Evolutionary conservation across 2,888 invertebrate genomes (phyloP), one percentile per base, ranked within the genome.

Genomic region (Iselma pallidipennis): DNA sequence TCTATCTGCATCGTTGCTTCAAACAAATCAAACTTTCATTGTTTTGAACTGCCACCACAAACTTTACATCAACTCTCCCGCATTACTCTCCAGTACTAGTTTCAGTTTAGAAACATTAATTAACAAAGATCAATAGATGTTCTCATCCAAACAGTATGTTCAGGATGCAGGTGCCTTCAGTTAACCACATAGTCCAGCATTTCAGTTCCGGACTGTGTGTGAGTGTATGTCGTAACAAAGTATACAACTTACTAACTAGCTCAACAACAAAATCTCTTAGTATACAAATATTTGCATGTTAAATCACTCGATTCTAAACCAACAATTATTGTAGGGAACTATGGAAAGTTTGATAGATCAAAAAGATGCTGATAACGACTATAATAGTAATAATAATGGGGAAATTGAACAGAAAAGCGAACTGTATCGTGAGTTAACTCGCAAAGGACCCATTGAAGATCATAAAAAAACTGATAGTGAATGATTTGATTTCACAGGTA

Each of bases 151-250:
- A 63, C 55, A 57, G 55, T 57, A 25, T 59, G 55, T 50, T 62
- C 61, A 54, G 59, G 63, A 63, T 60, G 57, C 63, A 63, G 63
- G 63, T 63, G 63, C 50, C 59, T 63, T 60, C 54, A 63, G 49
- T 54, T 57, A 54, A 49, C 60, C 63, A 26, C 57, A 53, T 29
- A 55, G 63, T 59, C 57, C 62, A 37, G 52, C 49, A 49, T 23
- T 54, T 42, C 63, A 59, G 29, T 63, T 63, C 63, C 63, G 63
- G 52, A 52, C 51, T 29, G 12, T 42, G 57, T 59, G 58, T 59
- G 52, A 52, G 48, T 29, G 12, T 42, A 58, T 59, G 58, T 59
- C 58, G 45, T 21, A 49, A 63, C 63, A 63, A 59, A 59, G 59
- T 56, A 26, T 55, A 59, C 59, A 51, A 63, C 48, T 59, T 63